Evolutionary conservation across 2,797 vertebrate genomes (phyloP), one percentile per base, ranked within the genome.

Genomic region (Brotula barbata): DNA sequence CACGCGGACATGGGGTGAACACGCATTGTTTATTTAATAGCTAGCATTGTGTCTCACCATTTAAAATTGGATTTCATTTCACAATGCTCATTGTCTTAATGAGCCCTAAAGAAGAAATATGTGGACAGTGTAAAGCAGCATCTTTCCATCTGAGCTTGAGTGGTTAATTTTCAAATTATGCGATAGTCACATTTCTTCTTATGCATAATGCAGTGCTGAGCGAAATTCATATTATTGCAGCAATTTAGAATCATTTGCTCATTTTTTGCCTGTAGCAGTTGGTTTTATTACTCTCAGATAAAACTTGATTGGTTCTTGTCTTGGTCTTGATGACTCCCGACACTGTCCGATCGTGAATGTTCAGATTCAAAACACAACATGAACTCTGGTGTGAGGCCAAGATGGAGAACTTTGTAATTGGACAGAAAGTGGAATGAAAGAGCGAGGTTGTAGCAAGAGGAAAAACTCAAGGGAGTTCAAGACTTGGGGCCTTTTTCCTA

Each of bases 401-500:
- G 40, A 56, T 64, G 54, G 40, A 52, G 58, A 75, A 59, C 48
- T 67, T 57, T 68, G 33, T 81, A 75, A 86, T 80, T 80, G 71
- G 66, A 83, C 34, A 31, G 58, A 71, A 71, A 46, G 8, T 19
- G 20, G 52, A 66, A 58, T 65, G 14, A 62, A 72, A 74, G 57
- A 44, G 8, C 39, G 62, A 58, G 41, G 60, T 61, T 66, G 67
- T 39, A 57, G 41, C 19, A 2, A 48, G n/a, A 14, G 12, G 31
- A 80, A 66, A 64, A 73, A 68, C 58, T 70, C 34, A 2, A 36
- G 48, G 17, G 51, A 62, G 64, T 69, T 73, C 46, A 33, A 61
- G 54, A 80, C 85, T 77, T 4, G 3, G 73, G 68, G 54, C 73
- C 73, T 68, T 84, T 81, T 82, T 36, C 14, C 20, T 21, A 31